Conservation (phyloP, 2,888 invertebrate species). For the Cinara cedri region DNA sequence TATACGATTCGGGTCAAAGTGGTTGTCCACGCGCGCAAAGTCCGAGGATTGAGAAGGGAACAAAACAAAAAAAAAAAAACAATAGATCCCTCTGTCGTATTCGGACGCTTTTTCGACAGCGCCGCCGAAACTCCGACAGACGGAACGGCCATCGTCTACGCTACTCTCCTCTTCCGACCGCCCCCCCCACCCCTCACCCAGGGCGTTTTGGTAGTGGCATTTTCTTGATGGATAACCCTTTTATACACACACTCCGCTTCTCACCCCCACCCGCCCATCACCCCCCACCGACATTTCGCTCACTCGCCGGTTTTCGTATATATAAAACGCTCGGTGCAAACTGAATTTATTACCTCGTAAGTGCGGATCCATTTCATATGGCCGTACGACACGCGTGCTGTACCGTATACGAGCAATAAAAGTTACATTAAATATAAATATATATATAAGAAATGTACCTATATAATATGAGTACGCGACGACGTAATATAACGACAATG, state of each 20-base stretch:
- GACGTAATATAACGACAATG: neutral
- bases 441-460: neutral
- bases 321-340: conserved; percentile 8
- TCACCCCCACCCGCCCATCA: no score
- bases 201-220: conserved; percentile 31
- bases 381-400: neutral
- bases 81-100: no score
- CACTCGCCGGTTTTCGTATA: neutral
- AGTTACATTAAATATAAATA: conserved; percentile 6
- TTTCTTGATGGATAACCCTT: conserved; percentile 47
- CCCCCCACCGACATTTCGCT: no score
- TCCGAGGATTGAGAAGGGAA: neutral
- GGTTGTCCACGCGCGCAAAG: neutral
- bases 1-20: neutral
- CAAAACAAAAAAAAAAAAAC: no score
- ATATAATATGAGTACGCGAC: neutral
- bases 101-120: neutral
- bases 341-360: conserved; percentile 44
- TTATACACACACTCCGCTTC: conserved; percentile 22
- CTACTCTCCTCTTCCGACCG: no score
- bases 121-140: neutral
- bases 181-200: no score
- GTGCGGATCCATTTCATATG: conserved; percentile 29
- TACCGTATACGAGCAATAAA: conserved; percentile 4
- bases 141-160: no score